phyloP scores from a whole-genome alignment of 2,888 invertebrate genomes.

The Chamaedrilus cognettii region DNA sequence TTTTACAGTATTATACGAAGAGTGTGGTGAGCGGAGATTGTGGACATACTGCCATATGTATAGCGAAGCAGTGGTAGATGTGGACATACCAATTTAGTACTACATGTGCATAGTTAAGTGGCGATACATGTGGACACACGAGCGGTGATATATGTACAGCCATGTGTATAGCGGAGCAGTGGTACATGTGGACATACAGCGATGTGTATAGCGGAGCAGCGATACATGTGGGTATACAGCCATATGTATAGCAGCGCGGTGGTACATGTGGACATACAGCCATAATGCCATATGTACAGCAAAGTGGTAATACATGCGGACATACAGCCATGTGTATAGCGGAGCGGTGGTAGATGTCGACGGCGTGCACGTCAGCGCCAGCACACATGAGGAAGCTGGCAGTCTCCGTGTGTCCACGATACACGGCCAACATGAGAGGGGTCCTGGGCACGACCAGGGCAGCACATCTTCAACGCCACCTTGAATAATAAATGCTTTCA shows the following conservation, averaged over 20 bases:
- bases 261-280: conserved; percentile 64
- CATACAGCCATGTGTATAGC: conserved; percentile 67
- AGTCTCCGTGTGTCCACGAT: conserved; percentile 65
- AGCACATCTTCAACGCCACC: not conserved
- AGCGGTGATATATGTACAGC: no score
- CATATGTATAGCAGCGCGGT: conserved; percentile 66
- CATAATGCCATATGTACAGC: no score
- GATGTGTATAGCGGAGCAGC: conserved; percentile 66
- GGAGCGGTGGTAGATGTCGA: conserved; percentile 65
- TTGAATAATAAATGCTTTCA: conserved; percentile 45
- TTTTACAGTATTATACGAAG: no score
- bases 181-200: no score
- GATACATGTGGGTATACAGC: no score
- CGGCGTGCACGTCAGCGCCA: conserved; percentile 65
- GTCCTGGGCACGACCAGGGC: conserved; percentile 60
- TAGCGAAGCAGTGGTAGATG: no score
- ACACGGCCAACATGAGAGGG: conserved; percentile 66
- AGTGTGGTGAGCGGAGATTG: no score
- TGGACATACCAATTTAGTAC: no score
- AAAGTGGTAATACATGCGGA: conserved; percentile 8
- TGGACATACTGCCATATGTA: no score
- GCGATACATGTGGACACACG: conserved; percentile 63
- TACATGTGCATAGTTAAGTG: conserved; percentile 67
- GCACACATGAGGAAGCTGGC: conserved; percentile 64
- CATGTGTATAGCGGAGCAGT: no score